Percentiles rank a stretch among this genome's conserved stretches.
phyloP scores from a whole-genome alignment of 2,888 invertebrate species.

The Limnephilus marmoratus region DNA sequence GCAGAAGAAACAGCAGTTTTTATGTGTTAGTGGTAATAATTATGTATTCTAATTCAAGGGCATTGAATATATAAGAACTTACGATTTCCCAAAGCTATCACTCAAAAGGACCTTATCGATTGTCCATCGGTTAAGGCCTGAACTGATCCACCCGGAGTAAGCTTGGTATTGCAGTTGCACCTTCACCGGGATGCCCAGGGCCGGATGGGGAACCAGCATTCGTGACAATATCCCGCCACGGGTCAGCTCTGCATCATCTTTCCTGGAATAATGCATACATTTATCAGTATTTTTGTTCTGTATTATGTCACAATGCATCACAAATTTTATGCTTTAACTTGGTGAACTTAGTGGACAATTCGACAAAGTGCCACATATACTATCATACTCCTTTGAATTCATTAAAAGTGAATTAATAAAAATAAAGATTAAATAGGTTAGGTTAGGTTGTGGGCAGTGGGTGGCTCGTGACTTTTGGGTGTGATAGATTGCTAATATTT shows the following conservation, averaged over 20 bases:
- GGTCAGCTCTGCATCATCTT: conserved; percentile 86
- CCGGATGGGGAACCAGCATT: conserved; percentile 93
- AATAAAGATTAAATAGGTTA: too few relatives aligned
- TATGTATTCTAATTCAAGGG: too few relatives aligned
- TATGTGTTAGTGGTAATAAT: background rate
- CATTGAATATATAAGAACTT: conserved; percentile 67
- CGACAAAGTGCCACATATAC: too few relatives aligned
- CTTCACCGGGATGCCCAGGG: conserved; percentile 84
- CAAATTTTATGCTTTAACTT: background rate
- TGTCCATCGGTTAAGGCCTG: conserved; percentile 87
- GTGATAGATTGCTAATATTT: too few relatives aligned
- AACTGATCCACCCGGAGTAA: conserved; percentile 94
- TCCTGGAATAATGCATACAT: conserved; percentile 75
- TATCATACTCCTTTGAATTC: too few relatives aligned
- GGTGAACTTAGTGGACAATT: too few relatives aligned
- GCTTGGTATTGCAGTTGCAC: conserved; percentile 90
- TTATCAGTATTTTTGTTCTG: too few relatives aligned
- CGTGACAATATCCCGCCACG: conserved; percentile 86
- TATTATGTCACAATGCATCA: background rate
- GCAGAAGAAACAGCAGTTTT: background rate
- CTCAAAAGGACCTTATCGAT: conserved; percentile 90
- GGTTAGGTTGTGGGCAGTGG: too few relatives aligned
- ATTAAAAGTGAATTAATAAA: too few relatives aligned
- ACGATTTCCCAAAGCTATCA: conserved; percentile 91
- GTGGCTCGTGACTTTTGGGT: too few relatives aligned